Conservation (phyloP, 2,113 vertebrate species). For the Typhlomys cinereus region DNA sequence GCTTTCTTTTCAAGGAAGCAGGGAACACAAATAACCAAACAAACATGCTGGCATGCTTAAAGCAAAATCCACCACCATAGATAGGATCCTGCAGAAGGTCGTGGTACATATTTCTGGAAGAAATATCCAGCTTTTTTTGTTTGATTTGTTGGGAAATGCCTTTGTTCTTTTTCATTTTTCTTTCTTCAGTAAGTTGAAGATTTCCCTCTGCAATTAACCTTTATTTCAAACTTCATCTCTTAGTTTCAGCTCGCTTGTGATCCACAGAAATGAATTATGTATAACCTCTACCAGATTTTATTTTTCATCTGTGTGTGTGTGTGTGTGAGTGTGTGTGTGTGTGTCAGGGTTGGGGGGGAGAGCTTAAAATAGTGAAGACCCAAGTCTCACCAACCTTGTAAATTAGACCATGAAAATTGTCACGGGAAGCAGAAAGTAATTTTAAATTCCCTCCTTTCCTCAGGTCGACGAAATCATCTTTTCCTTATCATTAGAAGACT, state of each 20-base stretch:
- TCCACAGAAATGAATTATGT: slow-evolving; percentile 57
- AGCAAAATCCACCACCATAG: neutral
- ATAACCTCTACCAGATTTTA: neutral
- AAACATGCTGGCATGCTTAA: no score
- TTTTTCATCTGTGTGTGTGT: neutral
- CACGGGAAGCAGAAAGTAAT: slow-evolving; percentile 8
- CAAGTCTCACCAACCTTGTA: slow-evolving; percentile 28
- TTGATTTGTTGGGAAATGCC: neutral
- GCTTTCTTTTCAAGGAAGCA: no score
- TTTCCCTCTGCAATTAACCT: slow-evolving; percentile 49
- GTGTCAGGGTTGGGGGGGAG: neutral
- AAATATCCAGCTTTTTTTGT: neutral
- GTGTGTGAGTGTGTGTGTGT: neutral
- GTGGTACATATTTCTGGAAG: neutral
- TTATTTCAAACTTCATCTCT: slow-evolving; percentile 52
- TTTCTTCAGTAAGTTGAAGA: neutral
- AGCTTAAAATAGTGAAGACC: slow-evolving; percentile 52
- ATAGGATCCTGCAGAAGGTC: no score
- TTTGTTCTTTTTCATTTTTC: neutral
- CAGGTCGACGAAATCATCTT: neutral
- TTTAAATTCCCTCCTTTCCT: neutral
- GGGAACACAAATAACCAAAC: no score
- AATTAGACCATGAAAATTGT: slow-evolving; percentile 43
- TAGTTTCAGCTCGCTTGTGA: slow-evolving; percentile 29
- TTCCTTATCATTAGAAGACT: neutral